Base-by-base conservation (phyloP, 2,797 vertebrate species). In the Leptodactylus fallax region DNA sequence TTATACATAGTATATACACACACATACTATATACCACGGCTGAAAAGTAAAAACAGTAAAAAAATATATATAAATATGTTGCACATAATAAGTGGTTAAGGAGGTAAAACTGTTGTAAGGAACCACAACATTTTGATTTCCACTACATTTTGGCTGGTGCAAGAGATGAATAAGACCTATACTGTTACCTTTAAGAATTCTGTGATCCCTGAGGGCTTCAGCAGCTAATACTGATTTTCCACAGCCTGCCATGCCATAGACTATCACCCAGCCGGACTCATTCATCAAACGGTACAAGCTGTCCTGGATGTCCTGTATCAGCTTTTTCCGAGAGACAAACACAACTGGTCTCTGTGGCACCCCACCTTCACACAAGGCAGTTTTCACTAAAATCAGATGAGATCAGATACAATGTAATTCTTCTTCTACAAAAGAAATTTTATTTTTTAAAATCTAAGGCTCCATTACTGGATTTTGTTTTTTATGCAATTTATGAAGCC, bases 221-320 rank as follows among this genome's bases (percentile, higher is more conserved):
- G 98, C 97, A 79, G 98, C 96, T 89, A 99, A 91, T 77, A 99
- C 96, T n/a, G 98, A 98, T 93, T 99, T 99, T 13, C 98, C 98
- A 7, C 97, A 99, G 63, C 98, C 98, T 4, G 98, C 98, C 98
- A 99, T 99, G 81, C 98, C 98, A 79, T 96, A 97, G n/a, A 99
- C 93, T 0, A 96, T 96, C 87, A 99, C 95, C 98, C 98, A 99
- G 10, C 98, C 98, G 0, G 97, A 89, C 1, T 95, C 93, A 4
- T 86, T 93, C 90, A 94, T 94, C 90, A 99, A 91, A n/a, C 87
- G 90, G 74, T 90, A 92, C 19, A 99, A 95, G 58, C 96, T 97
- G 90, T 97, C 92, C 88, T 97, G 96, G 93, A 99, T 92, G 58
- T 90, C 92, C 87, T 95, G 95, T 83, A 97, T 90, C 90, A 97